These are phyloP conservation scores for Heteromormyrus szaboi DNA, from an alignment of 2,797 vertebrate species.

Conservation along the genomic window DNA sequence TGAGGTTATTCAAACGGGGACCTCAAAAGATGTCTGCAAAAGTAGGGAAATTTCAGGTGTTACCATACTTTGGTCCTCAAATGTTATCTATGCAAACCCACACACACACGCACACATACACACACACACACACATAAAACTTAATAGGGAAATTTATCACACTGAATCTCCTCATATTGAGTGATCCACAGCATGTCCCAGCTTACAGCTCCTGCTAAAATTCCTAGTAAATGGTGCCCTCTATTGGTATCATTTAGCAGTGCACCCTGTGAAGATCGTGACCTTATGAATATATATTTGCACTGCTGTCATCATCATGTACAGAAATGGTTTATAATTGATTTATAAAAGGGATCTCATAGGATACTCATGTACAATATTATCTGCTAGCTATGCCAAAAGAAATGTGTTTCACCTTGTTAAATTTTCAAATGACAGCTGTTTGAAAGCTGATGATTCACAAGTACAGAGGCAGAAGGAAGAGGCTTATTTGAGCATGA, in stretches of 20 bases:
- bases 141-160: not conserved
- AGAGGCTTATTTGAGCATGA: not conserved
- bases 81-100: not conserved
- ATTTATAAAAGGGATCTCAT: not conserved
- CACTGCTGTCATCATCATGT: not conserved
- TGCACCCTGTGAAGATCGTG: not conserved
- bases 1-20: no score
- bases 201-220: not conserved
- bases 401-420: not conserved
- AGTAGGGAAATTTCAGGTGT: no score
- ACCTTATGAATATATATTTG: not conserved
- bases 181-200: not conserved
- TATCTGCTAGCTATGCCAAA: not conserved
- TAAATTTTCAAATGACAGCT: not conserved
- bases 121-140: not conserved
- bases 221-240: not conserved
- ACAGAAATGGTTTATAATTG: not conserved
- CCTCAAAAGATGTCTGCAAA: no score
- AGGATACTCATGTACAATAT: not conserved
- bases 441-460: conserved; percentile 1
- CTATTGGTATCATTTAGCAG: not conserved
- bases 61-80: no score
- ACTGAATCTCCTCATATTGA: not conserved
- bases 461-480: not conserved
- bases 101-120: not conserved